Evolutionary conservation across 1,140 invertebrate genomes (phyloP).

Genomic region (Lethocerus indicus): DNA sequence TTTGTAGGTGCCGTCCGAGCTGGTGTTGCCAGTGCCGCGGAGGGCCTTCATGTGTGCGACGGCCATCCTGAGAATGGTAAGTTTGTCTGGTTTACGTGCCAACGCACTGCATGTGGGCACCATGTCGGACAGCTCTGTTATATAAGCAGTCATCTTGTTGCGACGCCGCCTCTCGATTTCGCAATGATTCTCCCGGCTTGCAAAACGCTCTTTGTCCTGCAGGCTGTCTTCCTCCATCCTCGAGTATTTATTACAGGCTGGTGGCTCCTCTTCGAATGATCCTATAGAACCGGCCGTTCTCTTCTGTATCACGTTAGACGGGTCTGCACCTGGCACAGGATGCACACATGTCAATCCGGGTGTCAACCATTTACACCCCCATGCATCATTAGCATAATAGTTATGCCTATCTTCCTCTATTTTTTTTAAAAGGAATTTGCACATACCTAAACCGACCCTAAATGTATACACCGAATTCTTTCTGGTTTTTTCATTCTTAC

Average conservation of each 20-base stretch:
- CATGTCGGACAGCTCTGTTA: conserved; percentile 99
- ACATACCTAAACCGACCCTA: too few species aligned
- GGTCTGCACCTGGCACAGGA: too few species aligned
- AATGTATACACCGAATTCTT: too few species aligned
- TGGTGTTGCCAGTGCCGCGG: conserved; percentile 87
- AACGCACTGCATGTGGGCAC: conserved; percentile 95
- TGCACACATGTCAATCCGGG: too few species aligned
- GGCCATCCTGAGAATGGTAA: conserved; percentile 98
- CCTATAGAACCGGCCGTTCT: too few species aligned
- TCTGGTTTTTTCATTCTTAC: too few species aligned
- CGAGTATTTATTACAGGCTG: conserved; percentile 57
- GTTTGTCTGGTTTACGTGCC: conserved; percentile 95
- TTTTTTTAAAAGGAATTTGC: too few species aligned
- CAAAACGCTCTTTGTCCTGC: conserved; percentile 91
- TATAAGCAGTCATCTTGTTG: conserved; percentile 99
- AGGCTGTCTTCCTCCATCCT: conserved; percentile 84
- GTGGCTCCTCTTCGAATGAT: conserved; percentile 64
- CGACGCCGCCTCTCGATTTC: conserved; percentile 95
- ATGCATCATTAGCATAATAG: too few species aligned
- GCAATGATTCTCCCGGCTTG: conserved; percentile 97
- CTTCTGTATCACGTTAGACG: too few species aligned
- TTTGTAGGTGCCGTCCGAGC: conserved; percentile 86
- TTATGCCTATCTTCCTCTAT: too few species aligned
- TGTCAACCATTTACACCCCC: too few species aligned
- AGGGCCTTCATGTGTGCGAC: conserved; percentile 98